These are phyloP conservation scores for Perizoma affinitatum DNA, from an alignment of 2,888 invertebrate species.

Conservation along the genomic window DNA sequence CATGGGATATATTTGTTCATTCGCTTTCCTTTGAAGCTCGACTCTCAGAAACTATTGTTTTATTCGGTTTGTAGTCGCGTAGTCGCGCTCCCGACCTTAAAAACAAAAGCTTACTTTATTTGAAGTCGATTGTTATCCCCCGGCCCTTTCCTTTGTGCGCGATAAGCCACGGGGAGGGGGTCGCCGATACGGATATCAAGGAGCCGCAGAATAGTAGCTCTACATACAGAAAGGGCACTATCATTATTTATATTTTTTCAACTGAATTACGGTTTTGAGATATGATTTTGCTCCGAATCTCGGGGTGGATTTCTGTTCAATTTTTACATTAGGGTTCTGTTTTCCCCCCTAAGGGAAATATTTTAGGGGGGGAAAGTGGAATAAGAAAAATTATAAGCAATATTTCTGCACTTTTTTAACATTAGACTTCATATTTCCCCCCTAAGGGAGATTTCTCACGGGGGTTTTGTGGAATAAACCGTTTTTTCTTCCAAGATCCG, in stretches of 20 bases:
- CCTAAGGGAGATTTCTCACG: too few species aligned
- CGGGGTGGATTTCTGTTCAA: too few species aligned
- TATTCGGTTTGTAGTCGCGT: slow-evolving; percentile 35
- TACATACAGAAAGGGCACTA: neutral
- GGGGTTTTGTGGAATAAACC: too few species aligned
- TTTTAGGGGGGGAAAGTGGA: too few species aligned
- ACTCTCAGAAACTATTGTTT: slow-evolving; percentile 38
- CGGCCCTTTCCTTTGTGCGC: slow-evolving; percentile 45
- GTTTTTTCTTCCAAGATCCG: too few species aligned
- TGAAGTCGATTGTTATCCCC: slow-evolving; percentile 52
- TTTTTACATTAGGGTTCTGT: too few species aligned
- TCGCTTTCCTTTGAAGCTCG: slow-evolving; percentile 30
- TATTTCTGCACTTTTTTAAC: too few species aligned
- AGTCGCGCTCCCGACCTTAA: slow-evolving; percentile 35
- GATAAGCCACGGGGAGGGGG: slow-evolving; percentile 46
- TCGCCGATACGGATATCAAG: slow-evolving; percentile 45
- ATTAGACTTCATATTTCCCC: too few species aligned
- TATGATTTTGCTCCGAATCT: too few species aligned
- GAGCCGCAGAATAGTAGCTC: slow-evolving; percentile 1
- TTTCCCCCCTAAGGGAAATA: too few species aligned
- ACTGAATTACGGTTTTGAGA: too few species aligned
- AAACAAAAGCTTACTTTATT: slow-evolving; percentile 58
- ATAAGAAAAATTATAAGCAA: too few species aligned
- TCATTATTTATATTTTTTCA: neutral
- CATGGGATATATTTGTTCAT: slow-evolving; percentile 30